These are phyloP conservation scores for Scortum barcoo DNA, from an alignment of 2,113 vertebrate genomes.

Conservation along the genomic window DNA sequence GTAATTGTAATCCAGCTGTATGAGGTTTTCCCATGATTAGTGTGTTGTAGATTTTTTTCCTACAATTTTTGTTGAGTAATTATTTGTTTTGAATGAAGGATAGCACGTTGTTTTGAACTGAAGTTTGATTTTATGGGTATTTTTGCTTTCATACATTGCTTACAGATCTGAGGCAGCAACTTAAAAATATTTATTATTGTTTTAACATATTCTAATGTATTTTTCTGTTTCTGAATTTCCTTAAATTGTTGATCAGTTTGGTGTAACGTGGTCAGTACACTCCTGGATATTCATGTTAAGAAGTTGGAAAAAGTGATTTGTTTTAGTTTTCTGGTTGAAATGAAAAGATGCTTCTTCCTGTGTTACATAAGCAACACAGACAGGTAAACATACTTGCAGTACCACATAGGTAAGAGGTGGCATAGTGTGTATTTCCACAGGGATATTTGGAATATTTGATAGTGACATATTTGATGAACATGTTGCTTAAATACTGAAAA, in stretches of 20 bases:
- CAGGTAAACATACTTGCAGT: slow-evolving; percentile 55
- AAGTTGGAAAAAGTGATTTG: neutral
- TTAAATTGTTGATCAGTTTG: neutral
- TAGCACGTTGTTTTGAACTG: neutral
- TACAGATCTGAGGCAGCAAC: neutral
- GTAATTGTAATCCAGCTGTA: neutral
- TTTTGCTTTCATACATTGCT: neutral
- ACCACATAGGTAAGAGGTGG: slow-evolving; percentile 32
- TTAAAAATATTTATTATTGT: slow-evolving; percentile 2
- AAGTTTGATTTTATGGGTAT: neutral
- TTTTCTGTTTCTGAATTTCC: slow-evolving; percentile 11
- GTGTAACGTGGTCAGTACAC: neutral
- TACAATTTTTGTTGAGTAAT: neutral
- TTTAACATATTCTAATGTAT: slow-evolving; percentile 14
- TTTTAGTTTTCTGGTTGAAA: slow-evolving; percentile 41
- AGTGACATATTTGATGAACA: slow-evolving; percentile 4
- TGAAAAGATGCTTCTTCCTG: slow-evolving; percentile 11
- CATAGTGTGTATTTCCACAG: slow-evolving; percentile 16
- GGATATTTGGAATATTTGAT: slow-evolving; percentile 21
- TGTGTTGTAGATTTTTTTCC: neutral
- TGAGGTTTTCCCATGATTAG: neutral
- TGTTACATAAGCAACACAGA: slow-evolving; percentile 41
- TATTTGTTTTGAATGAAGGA: slow-evolving; percentile 7
- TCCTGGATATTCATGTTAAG: neutral
- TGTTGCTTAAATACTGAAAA: neutral